Evolutionary conservation across 1,140 invertebrate species (phyloP), one percentile per base, ranked within the genome.

Genomic region (Drosophila kohkoa): DNA sequence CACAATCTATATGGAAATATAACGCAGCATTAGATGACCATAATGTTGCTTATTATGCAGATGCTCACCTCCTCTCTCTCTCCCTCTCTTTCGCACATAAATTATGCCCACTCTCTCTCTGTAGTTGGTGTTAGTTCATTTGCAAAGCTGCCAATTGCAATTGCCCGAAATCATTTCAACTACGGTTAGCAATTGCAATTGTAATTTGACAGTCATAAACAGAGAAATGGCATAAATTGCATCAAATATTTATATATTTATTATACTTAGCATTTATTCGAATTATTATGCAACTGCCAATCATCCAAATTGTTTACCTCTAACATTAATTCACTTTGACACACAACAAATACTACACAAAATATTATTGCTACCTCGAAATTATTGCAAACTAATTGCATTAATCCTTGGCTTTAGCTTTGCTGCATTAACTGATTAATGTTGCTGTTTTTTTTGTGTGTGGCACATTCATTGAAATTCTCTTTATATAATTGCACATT

Each of bases 1-100:
- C 57, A 74, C 71, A 74, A 74, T 74, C 71, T 74, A 74, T 74
- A 74, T 74, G 71, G 16, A 74, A 74, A 74, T 74, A 74, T 74
- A 55, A 25, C 55, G 20, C 16, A 30, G 70, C 46, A 69, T 68
- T 74, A 68, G 57, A 38, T 74, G 57, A 49, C 65, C 65, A 69
- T 69, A 74, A 74, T 69, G 65, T 74, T 51, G 65, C 57, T 62
- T 74, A 74, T 74, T 74, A 74, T 74, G 65, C 71, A 69, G 65
- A 74, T 69, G 55, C 15, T n/a, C 15, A 10, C 54, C 11, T 32
- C 32, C 28, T 6, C 15, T 8, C 35, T 1, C 32, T 38, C 51
- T 5, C 20, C n/a, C 15, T 16, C 13, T 8, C 46, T n/a, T 58
- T 25, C 20, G 20, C 20, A 25, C 20, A 49, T 51, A n/a, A 46